Evolutionary conservation across 1,140 invertebrate genomes (phyloP), one percentile per base, ranked within the genome.

Genomic region (Tyrophagus putrescentiae): DNA sequence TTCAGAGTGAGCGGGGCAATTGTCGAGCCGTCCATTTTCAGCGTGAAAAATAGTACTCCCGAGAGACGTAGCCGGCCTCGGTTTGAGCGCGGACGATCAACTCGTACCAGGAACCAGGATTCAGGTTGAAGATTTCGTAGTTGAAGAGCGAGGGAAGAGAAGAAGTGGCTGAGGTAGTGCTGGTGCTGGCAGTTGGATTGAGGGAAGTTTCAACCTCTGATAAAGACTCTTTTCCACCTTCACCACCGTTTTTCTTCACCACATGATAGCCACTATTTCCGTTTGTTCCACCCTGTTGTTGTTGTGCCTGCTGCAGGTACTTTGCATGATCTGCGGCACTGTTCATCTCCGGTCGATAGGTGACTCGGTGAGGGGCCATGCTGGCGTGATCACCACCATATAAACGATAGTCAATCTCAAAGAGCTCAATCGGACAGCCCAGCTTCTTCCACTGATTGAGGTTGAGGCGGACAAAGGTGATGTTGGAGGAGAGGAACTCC

Each of bases 351-450:
- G 56, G 32, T n/a, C 42, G 42, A 16, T 54, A 4, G n/a, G 56
- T 7, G 62, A 67, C 11, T 62, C 41, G 28, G 64, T 39, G 56
- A n/a, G n/a, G n/a, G n/a, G n/a, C n/a, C n/a, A n/a, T n/a, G 36
- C 62, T 66, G 63, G 66, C 67, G 23, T 67, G 65, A 23, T 61
- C 53, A 29, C 67, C 63, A 3, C 58, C 31, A 7, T 62, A 56
- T 6, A 62, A 54, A 33, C 92, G 92, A 72, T 94, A 88, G 73
- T 93, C 88, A 31, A 97, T 86, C 57, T 93, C 88, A 72, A 93
- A 97, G 69, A 89, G 89, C 41, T 87, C 79, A 82, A 97, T 94
- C 2, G 89, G 87, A 72, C 93, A 97, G 33, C 90, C 90, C 60
- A 88, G 88, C 71, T 92, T 88, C 57, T 85, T 82, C 92, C 92